phyloP scores from a whole-genome alignment of 2,797 vertebrate species.

The Alca torda region DNA sequence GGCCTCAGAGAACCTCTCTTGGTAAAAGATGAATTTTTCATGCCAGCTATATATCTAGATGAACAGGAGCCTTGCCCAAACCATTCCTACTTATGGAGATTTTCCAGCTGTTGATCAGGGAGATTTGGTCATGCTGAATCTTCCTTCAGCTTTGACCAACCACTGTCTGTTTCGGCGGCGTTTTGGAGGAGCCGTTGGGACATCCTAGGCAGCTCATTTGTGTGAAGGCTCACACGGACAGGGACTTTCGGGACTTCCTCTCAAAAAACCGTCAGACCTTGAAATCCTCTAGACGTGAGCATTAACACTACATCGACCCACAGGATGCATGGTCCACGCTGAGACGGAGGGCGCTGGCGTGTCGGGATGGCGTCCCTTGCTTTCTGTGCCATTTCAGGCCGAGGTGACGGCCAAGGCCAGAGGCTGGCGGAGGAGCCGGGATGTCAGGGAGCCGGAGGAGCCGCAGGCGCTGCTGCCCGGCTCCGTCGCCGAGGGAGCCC shows the following conservation, averaged over 20 bases:
- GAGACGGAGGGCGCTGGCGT: fast-evolving
- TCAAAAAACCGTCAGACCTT: neutral
- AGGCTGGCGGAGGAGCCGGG: neutral
- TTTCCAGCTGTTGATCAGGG: neutral
- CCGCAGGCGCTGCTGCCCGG: fast-evolving
- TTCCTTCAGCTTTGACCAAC: neutral
- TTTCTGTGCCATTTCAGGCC: fast-evolving
- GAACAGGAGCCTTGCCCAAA: neutral
- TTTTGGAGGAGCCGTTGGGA: neutral
- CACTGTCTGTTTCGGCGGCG: fast-evolving
- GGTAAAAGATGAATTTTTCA: neutral
- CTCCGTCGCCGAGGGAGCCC: fast-evolving
- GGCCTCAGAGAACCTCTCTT: fast-evolving
- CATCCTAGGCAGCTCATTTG: neutral
- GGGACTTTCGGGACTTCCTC: fast-evolving
- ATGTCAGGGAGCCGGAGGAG: neutral
- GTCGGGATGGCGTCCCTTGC: neutral
- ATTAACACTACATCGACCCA: fast-evolving
- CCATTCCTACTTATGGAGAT: fast-evolving
- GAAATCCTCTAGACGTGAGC: fast-evolving
- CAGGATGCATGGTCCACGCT: fast-evolving
- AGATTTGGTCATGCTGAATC: neutral
- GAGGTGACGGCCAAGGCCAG: fast-evolving
- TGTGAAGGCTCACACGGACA: fast-evolving
- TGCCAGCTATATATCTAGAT: neutral